Base-by-base conservation (phyloP, 2,888 invertebrate genomes). In the Brachylomia viminalis region DNA sequence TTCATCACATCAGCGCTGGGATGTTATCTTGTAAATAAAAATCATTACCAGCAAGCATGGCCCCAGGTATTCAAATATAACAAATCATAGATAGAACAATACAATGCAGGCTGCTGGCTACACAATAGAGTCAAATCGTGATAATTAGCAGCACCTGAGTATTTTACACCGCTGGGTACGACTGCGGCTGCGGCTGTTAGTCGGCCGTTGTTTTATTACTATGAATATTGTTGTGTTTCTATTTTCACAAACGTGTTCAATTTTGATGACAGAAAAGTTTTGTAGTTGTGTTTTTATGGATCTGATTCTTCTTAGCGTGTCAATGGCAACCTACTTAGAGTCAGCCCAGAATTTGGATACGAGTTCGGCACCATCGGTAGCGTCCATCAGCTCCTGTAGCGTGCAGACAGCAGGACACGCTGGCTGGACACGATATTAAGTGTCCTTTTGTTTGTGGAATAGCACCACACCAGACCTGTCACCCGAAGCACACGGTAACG, bases 131-230 rank as follows among this genome's bases (percentile, higher is more conserved):
- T 74, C 77, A 77, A 80, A 81, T 76, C 59, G 73, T 72, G 62
- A 72, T 76, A 80, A 83, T 73, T 83, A 80, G 10, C 23, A 62
- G 20, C 82, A 83, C 82, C 82, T 84, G 82, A 84, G 84, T 84
- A 83, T 83, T 82, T 82, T 59, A 72, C 70, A 70, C 38, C 15
- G 67, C 54, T 64, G 17, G n/a, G 13, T 30, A 15, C 8, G 17
- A 61, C 23, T 58, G 52, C 33, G n/a, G 30, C 23, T 58, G 52
- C 33, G n/a, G 30, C 54, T 49, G 45, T 67, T 61, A 69, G 62
- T 52, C 23, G 5, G 2, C 15, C n/a, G 72, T 83, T n/a, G n/a
- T n/a, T n/a, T 71, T 56, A 79, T 68, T 83, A 52, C 27, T 61
- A 58, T 56, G 38, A 67, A 56, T 68, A 61, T 58, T 42, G 17